These are phyloP conservation scores for Tinamus major DNA, from an alignment of 2,797 vertebrate genomes.

Conservation along the genomic window DNA sequence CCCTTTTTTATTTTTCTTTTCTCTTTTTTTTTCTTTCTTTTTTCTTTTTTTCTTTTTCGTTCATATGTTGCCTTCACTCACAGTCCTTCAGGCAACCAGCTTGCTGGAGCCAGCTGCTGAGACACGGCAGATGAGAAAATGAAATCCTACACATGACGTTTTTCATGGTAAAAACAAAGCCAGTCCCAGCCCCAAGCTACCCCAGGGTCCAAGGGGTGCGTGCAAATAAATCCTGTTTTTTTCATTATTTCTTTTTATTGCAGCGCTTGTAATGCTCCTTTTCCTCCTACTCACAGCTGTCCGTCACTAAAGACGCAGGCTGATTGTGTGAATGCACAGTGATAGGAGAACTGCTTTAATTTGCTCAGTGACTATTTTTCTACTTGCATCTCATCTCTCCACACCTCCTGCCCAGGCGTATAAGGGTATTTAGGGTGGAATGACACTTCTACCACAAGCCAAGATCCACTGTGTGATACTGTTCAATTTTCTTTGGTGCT, in stretches of 20 bases:
- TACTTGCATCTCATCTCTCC: background rate
- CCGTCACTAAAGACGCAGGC: background rate
- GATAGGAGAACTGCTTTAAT: constrained; percentile 24
- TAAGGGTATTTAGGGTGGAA: constrained; percentile 17
- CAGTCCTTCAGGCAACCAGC: constrained; percentile 50
- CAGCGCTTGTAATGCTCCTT: background rate
- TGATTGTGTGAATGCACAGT: background rate
- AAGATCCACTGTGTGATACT: background rate
- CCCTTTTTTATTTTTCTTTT: too few relatives aligned
- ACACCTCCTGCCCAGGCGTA: too few relatives aligned
- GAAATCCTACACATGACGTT: constrained; percentile 15
- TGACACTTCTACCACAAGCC: background rate
- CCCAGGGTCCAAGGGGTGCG: background rate
- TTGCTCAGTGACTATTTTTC: background rate
- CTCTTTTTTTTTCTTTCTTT: too few relatives aligned
- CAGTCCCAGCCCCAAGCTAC: background rate
- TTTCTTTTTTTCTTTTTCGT: background rate
- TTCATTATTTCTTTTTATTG: background rate
- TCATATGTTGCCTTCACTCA: constrained; percentile 57
- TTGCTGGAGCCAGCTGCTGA: constrained; percentile 6
- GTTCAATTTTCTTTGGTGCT: background rate
- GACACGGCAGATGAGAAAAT: constrained; percentile 15
- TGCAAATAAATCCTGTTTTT: background rate
- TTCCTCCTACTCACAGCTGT: background rate
- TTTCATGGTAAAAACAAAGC: background rate